A percentile compares a stretch with the other conserved stretches of the same genome.
These are phyloP conservation scores for Drosophila subobscura DNA, from an alignment of 1,140 invertebrate genomes.

Conservation along the genomic window DNA sequence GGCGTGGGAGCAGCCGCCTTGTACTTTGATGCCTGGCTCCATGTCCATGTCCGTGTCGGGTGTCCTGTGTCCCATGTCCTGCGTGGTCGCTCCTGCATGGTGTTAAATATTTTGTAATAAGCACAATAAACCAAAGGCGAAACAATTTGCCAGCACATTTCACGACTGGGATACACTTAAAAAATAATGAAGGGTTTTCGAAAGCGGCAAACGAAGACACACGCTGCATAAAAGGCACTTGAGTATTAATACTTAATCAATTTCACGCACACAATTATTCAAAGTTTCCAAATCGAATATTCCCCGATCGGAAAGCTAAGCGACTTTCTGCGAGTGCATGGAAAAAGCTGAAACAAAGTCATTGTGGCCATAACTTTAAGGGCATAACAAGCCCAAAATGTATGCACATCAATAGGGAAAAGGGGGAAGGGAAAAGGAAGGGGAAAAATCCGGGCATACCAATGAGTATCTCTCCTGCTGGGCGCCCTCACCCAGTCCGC, in stretches of 20 bases:
- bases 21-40: neutral
- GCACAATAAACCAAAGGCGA: conserved; percentile 57
- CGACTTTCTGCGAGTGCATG: too few species aligned
- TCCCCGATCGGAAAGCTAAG: too few species aligned
- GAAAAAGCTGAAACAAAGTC: too few species aligned
- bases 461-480: conserved; percentile 16
- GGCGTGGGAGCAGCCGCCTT: conserved; percentile 17
- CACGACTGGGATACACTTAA: too few species aligned
- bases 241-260: too few species aligned
- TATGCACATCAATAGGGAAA: conserved; percentile 21
- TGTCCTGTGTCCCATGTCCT: neutral
- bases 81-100: conserved; percentile 1
- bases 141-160: conserved; percentile 24
- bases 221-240: too few species aligned
- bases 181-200: too few species aligned
- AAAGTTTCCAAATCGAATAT: too few species aligned
- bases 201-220: too few species aligned
- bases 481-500: neutral
- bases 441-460: neutral
- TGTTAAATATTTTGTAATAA: conserved; percentile 68
- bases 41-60: neutral
- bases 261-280: too few species aligned
- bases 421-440: neutral
- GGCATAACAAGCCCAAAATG: conserved; percentile 39
- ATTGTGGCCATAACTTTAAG: conserved; percentile 1